Conservation (phyloP, 2,797 vertebrate genomes). For the Propithecus deckenii region DNA sequence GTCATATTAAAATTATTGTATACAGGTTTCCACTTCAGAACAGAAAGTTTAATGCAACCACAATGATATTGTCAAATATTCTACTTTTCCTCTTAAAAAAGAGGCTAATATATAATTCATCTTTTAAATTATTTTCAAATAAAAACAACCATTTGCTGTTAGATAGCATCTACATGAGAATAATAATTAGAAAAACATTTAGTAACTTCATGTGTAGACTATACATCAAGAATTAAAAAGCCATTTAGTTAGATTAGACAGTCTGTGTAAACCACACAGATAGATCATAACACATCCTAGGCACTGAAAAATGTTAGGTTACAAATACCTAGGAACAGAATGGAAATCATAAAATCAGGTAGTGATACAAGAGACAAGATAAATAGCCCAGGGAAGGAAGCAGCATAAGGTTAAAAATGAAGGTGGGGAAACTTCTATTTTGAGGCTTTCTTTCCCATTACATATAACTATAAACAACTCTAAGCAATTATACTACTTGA, state of each 20-base stretch:
- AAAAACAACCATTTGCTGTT: not conserved
- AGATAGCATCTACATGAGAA: not conserved
- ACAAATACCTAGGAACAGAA: not conserved
- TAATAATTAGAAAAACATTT: not conserved
- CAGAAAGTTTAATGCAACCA: not conserved
- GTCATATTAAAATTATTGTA: not conserved
- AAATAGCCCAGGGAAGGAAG: not conserved
- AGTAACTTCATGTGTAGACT: not conserved
- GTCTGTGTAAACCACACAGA: not conserved
- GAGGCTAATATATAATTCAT: not conserved
- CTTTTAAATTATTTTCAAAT: not conserved
- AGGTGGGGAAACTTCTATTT: not conserved
- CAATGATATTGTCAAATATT: not conserved
- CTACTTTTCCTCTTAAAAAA: not conserved
- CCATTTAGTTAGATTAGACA: not conserved
- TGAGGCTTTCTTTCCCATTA: not conserved
- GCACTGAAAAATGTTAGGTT: not conserved
- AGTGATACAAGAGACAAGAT: not conserved
- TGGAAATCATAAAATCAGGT: not conserved
- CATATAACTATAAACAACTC: not conserved
- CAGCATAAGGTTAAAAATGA: not conserved
- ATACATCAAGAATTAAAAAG: not conserved
- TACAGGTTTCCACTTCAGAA: not conserved
- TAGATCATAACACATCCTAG: not conserved
- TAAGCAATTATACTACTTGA: not conserved